Evolutionary conservation across 2,888 invertebrate species (phyloP).

Genomic region (Pardosa pseudoannulata): DNA sequence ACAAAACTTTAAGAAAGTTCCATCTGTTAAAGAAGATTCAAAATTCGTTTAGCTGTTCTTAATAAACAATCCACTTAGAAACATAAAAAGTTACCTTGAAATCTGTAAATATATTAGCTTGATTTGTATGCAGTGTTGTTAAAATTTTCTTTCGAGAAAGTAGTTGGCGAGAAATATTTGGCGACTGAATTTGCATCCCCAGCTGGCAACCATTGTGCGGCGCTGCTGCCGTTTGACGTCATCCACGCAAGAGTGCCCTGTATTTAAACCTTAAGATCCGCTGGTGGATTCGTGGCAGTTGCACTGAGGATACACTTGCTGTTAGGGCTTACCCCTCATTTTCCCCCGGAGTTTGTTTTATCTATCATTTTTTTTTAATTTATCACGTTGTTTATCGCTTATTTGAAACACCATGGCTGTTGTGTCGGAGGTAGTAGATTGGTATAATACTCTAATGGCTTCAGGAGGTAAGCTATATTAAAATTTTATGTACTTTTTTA

Average conservation of each 20-base stretch:
- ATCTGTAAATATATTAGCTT: too few relatives aligned
- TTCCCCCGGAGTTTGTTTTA: constrained; percentile 28
- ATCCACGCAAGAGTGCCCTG: constrained; percentile 68
- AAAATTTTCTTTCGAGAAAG: not conserved
- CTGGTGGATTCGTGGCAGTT: constrained; percentile 41
- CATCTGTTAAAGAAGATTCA: too few relatives aligned
- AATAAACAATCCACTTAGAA: too few relatives aligned
- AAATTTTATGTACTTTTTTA: too few relatives aligned
- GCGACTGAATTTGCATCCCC: not conserved
- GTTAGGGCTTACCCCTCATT: constrained; percentile 19
- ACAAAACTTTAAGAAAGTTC: too few relatives aligned
- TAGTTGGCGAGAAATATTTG: not conserved
- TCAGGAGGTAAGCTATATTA: constrained; percentile 60
- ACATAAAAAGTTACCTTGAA: too few relatives aligned
- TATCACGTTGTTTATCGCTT: constrained; percentile 25
- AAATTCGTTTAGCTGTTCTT: too few relatives aligned
- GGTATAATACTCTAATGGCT: constrained; percentile 65
- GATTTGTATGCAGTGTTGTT: too few relatives aligned
- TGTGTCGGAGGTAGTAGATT: constrained; percentile 47
- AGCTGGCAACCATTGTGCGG: constrained; percentile 54
- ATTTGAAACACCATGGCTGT: constrained; percentile 54
- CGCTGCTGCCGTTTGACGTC: constrained; percentile 62
- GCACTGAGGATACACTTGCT: constrained; percentile 49
- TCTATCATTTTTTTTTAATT: constrained; percentile 41
- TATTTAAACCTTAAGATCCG: constrained; percentile 63